Base-by-base conservation (phyloP, 2,888 invertebrate genomes). In the Griposia aprilina region DNA sequence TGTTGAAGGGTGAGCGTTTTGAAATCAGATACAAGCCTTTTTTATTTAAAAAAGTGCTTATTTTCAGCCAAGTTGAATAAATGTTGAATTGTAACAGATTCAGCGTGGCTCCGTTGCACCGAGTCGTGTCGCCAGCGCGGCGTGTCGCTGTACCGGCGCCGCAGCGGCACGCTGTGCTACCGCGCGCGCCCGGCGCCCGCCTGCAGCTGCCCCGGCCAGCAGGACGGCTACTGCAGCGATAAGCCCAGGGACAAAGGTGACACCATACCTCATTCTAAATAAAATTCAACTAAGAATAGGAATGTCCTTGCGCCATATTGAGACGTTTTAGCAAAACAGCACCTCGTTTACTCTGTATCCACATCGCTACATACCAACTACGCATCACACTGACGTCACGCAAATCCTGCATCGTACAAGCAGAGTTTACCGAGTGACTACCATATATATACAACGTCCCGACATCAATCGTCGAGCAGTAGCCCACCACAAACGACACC, bases 131-230 rank as follows among this genome's bases (percentile, higher is more conserved):
- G n/a, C 0, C 1, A 2, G 57, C 60, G 55, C 15, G 66, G 50
- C 20, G 55, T 62, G 50, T 70, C 82, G 30, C 10, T 45, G 67
- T 75, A 75, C 81, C 71, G 82, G 36, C 82, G 82, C 5, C 50
- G 23, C 36, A 76, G 81, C n/a, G 76, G 75, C 45, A 23, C 81
- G 26, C 57, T 66, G 10, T n/a, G 55, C 30, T 41, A 30, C 55
- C 80, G 81, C 55, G 6, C 50, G 36, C 30, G 2, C 13, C 52
- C 17, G 6, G 2, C 41, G 20, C 23, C 4, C n/a, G 36, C 0
- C 11, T 75, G 82, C 70, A 1, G 0, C 55, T 81, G 81, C 26
- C 13, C 5, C 30, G 30, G 3, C 0, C 81, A 50, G 36, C 50
- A 20, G 15, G 36, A 70, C 48, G 75, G 70, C 0, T 26, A n/a